Percentiles rank a stretch among this genome's conserved stretches.
Evolutionary conservation across 2,888 invertebrate genomes (phyloP).

Genomic region (Calliopum simillimum): DNA sequence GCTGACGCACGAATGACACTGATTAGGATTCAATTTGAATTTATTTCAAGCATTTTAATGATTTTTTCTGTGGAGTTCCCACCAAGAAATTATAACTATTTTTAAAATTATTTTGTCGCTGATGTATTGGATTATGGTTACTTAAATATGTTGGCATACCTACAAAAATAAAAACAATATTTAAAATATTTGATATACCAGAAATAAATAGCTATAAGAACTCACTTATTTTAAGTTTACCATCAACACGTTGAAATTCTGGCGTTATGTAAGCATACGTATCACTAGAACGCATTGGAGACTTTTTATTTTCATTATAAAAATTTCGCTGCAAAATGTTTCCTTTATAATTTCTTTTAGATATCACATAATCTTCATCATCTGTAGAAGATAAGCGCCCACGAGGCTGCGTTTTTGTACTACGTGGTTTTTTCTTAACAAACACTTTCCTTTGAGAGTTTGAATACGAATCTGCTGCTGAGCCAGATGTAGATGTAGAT

Average conservation of each 20-base stretch:
- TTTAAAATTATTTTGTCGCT: no score
- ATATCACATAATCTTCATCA: background rate
- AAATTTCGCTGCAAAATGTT: background rate
- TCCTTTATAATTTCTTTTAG: background rate
- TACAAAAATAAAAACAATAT: background rate
- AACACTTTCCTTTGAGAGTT: background rate
- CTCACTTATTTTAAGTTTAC: slow-evolving; percentile 18
- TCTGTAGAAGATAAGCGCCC: background rate
- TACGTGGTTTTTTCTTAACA: background rate
- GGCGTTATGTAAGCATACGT: slow-evolving; percentile 10
- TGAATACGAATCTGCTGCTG: background rate
- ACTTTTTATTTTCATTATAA: background rate
- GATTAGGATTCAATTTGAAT: no score
- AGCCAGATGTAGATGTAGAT: no score
- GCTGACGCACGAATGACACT: no score
- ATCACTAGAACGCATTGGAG: slow-evolving; percentile 11
- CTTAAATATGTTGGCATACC: no score
- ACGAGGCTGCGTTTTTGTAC: background rate
- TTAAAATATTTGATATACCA: background rate
- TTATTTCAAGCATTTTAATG: no score
- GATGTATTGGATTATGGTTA: no score
- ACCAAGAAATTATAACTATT: no score
- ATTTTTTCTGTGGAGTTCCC: no score
- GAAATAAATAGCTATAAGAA: no score
- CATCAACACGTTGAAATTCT: slow-evolving; percentile 24